Evolutionary conservation across 2,888 invertebrate genomes (phyloP).

Genomic region (Agonopterix heracliana): DNA sequence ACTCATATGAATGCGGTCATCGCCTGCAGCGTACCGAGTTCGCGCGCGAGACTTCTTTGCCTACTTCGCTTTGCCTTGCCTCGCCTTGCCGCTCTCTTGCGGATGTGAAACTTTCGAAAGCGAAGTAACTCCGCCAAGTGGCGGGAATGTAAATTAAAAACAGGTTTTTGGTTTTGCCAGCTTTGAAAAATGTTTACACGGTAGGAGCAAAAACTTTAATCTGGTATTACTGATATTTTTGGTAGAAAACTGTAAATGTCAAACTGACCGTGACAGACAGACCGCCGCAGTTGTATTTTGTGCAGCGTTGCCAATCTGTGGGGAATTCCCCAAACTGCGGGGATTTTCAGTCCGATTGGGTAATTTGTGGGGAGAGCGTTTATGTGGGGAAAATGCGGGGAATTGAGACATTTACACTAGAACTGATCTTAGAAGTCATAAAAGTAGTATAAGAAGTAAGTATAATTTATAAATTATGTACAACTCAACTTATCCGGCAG

Average conservation of each 20-base stretch:
- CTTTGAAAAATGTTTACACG: neutral
- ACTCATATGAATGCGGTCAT: conserved; percentile 74
- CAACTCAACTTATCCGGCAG: too few species aligned
- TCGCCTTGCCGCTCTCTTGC: conserved; percentile 69
- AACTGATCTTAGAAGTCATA: too few species aligned
- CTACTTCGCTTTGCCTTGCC: conserved; percentile 53
- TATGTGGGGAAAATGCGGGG: too few species aligned
- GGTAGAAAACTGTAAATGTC: neutral
- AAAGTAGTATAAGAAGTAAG: too few species aligned
- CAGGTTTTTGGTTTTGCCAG: conserved; percentile 49
- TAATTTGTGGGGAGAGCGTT: too few species aligned
- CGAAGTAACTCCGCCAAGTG: conserved; percentile 67
- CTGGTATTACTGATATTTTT: neutral
- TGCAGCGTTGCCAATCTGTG: too few species aligned
- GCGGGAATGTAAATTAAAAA: conserved; percentile 70
- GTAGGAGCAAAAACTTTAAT: too few species aligned
- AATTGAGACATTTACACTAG: too few species aligned
- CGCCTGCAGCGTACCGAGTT: conserved; percentile 71
- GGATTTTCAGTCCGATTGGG: too few species aligned
- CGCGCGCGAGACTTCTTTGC: conserved; percentile 71
- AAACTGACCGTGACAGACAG: neutral
- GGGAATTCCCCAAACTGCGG: too few species aligned
- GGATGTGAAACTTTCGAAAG: conserved; percentile 77
- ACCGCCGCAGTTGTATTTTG: too few species aligned
- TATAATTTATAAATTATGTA: too few species aligned